Evolutionary conservation across 2,888 invertebrate genomes (phyloP).

Genomic region (Chamaedrilus cognettii): DNA sequence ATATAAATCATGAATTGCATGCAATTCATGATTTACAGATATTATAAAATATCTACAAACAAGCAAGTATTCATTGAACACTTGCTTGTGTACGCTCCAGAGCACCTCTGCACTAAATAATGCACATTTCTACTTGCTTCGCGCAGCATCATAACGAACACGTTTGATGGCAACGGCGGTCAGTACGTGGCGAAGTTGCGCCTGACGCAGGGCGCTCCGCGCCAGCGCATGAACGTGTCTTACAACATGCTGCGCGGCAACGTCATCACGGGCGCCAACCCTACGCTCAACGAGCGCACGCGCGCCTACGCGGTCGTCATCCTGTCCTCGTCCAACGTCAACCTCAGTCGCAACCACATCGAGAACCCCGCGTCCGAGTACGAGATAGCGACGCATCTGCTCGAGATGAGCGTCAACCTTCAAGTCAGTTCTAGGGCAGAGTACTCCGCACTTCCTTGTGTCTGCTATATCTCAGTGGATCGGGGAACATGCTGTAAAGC

Average conservation of each 20-base stretch:
- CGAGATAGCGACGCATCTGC: conserved; percentile 93
- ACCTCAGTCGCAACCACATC: conserved; percentile 86
- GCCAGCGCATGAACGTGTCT: conserved; percentile 68
- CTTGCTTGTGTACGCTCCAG: too few species aligned
- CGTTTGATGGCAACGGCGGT: conserved; percentile 86
- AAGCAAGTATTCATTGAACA: too few species aligned
- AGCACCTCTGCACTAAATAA: too few species aligned
- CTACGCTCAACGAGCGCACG: conserved; percentile 80
- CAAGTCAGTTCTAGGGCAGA: background rate
- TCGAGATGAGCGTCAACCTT: conserved; percentile 73
- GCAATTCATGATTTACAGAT: too few species aligned
- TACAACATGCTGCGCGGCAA: conserved; percentile 17
- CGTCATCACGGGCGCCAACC: conserved; percentile 3
- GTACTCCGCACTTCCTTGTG: background rate
- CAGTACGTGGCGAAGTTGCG: conserved; percentile 85
- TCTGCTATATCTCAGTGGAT: too few species aligned
- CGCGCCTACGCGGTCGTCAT: conserved; percentile 91
- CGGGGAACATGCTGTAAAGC: too few species aligned
- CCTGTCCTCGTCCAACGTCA: conserved; percentile 86
- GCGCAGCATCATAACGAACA: conserved; percentile 65
- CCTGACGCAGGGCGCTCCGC: conserved; percentile 81
- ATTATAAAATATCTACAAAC: too few species aligned
- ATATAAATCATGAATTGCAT: too few species aligned
- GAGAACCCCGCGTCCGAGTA: conserved; percentile 87
- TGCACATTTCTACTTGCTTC: too few species aligned